Evolutionary conservation across 2,797 vertebrate species (phyloP), one percentile per base, ranked within the genome.

Genomic region (Sebastes hopkinsi): DNA sequence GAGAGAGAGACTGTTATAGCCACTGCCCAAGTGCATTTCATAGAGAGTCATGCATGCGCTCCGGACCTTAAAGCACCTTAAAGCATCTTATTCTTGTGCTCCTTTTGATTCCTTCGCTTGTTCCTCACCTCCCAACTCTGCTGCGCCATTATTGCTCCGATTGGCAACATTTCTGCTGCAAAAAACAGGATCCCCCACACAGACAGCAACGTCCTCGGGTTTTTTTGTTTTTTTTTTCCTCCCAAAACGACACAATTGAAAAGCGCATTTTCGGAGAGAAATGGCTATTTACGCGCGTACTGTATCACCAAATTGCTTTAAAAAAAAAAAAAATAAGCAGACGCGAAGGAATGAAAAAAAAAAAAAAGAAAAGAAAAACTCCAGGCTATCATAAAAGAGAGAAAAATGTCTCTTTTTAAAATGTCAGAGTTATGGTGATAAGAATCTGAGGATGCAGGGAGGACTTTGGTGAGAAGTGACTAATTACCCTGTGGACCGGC

Each of bases 401-500:
- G 36, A 79, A 87, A 91, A 88, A 87, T 84, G 80, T 92, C 85
- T 90, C 69, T 88, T 91, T 38, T 92, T 89, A 84, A 93, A 91
- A 92, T 91, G 89, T 92, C 90, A 90, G 83, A 89, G 89, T 93
- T 83, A 83, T 71, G 83, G 52, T 72, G 92, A 95, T 95, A 92
- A 91, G 83, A 89, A 92, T 94, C 90, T 86, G 84, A 89, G 87
- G 91, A 92, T 90, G 88, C 87, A 77, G 91, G 81, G 89, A 92
- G 87, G 91, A 92, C 90, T 94, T 94, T 88, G 87, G 93, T 92
- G 91, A 92, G 87, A 94, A 92, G 89, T 94, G 89, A 94, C 93
- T 94, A 95, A 95, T 94, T 95, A 94, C 90, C 90, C 92, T 50
- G 88, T 93, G 93, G 93, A 92, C 92, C 87, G 82, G 89, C 88